Base-by-base conservation (phyloP, 2,797 vertebrate genomes). In the Melanotaenia trifasciata region DNA sequence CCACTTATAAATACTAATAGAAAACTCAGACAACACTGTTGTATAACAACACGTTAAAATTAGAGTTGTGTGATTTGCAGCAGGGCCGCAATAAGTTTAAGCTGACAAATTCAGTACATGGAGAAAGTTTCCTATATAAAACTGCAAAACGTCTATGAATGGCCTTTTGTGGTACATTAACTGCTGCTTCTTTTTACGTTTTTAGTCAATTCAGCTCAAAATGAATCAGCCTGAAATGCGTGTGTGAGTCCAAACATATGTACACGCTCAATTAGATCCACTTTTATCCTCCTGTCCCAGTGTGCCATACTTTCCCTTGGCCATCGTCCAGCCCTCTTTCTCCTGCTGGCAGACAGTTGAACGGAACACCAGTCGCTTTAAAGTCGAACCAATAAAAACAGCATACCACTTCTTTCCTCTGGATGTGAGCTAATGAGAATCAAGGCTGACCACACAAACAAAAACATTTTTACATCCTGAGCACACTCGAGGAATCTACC, bases 401-500 rank as follows among this genome's bases (percentile, higher is more conserved):
- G 67, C 67, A 35, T 70, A 77, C 65, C 64, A 80, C 61, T 53
- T 56, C 36, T 72, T 81, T 86, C 65, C 76, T 85, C 70, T 80
- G 74, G 76, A 85, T 84, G 66, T 72, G 76, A 88, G 76, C 71
- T 87, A 89, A 89, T 88, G 76, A 82, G 79, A 82, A 64, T 78
- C 0, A 56, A 78, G 66, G 69, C 62, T 65, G 73, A 79, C 83
- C 81, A 69, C 70, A 78, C 72, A 81, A 83, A 86, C 81, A 85
- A 84, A 81, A 81, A 65, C 53, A 63, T 62, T 89, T 83, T 80
- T 45, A 75, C 76, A 67, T 5, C 61, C 67, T 36, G 64, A 35
- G 28, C 76, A 58, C 72, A n/a, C 58, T 28, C 58, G 68, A 14
- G 71, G 67, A 84, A 73, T 53, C 74, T 54, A 45, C 53, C 64